phyloP scores from a whole-genome alignment of 2,888 invertebrate genomes.

The Pseudanteris insignis region DNA sequence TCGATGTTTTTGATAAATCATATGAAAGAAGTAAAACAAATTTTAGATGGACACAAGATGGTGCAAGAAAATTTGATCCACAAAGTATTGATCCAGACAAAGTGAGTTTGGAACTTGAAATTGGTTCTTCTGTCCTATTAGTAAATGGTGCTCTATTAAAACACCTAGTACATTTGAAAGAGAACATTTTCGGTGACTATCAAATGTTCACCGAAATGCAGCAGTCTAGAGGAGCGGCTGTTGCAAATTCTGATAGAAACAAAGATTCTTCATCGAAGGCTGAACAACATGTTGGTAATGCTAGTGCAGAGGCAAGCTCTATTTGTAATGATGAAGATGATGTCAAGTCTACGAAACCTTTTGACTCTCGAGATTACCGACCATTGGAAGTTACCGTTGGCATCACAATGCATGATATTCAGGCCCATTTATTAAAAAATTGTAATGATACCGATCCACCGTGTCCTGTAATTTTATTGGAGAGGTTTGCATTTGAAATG shows the following conservation, averaged over 20 bases:
- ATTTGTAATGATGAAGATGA: slow-evolving; percentile 70
- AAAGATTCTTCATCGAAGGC: slow-evolving; percentile 58
- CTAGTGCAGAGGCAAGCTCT: slow-evolving; percentile 66
- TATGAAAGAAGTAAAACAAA: too few relatives aligned
- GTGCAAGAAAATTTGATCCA: slow-evolving; percentile 84
- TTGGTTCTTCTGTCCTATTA: slow-evolving; percentile 91
- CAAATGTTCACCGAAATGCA: slow-evolving; percentile 95
- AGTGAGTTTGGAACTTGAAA: slow-evolving; percentile 91
- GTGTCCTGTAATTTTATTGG: slow-evolving; percentile 88
- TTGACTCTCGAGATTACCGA: slow-evolving; percentile 88
- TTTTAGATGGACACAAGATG: slow-evolving; percentile 71
- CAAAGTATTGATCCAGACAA: slow-evolving; percentile 85
- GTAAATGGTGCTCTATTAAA: slow-evolving; percentile 92
- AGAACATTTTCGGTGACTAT: slow-evolving; percentile 97
- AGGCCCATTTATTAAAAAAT: slow-evolving; percentile 92
- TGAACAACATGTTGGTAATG: slow-evolving; percentile 52
- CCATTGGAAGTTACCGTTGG: slow-evolving; percentile 92
- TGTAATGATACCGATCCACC: slow-evolving; percentile 90
- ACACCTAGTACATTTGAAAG: slow-evolving; percentile 89
- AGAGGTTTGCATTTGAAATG: slow-evolving; percentile 97
- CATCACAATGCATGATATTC: slow-evolving; percentile 93
- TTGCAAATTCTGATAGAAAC: slow-evolving; percentile 55
- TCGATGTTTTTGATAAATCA: too few relatives aligned
- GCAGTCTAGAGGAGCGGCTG: slow-evolving; percentile 69
- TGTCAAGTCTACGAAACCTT: slow-evolving; percentile 69